Percentiles rank a stretch among this genome's conserved stretches.
These are phyloP conservation scores for Drosophila picticornis DNA, from an alignment of 2,888 invertebrate species.

Conservation along the genomic window DNA sequence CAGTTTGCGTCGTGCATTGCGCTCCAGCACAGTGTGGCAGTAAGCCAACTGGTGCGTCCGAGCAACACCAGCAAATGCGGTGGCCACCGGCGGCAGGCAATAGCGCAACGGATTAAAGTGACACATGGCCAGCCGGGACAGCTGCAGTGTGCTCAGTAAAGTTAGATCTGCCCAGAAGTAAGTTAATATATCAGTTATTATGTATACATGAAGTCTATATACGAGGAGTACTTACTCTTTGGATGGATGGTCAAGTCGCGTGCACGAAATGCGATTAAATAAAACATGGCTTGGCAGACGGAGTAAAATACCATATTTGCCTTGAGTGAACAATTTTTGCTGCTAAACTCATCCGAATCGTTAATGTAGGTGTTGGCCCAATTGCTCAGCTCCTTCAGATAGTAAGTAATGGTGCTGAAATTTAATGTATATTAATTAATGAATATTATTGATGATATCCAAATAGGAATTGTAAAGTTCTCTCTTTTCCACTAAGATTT, in stretches of 20 bases:
- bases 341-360: constrained; percentile 80
- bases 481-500: background rate
- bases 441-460: background rate
- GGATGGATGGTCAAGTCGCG: constrained; percentile 91
- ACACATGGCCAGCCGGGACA: constrained; percentile 94
- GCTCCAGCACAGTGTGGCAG: constrained; percentile 95
- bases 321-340: constrained; percentile 86
- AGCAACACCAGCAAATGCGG: constrained; percentile 93
- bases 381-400: constrained; percentile 89
- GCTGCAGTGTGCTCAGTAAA: constrained; percentile 92
- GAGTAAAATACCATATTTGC: constrained; percentile 96
- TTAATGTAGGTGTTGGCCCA: constrained; percentile 95
- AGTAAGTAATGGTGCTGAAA: constrained; percentile 88
- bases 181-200: background rate
- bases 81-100: constrained; percentile 91
- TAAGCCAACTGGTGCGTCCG: constrained; percentile 95
- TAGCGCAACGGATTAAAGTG: constrained; percentile 94
- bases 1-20: constrained; percentile 89
- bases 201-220: background rate
- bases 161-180: constrained; percentile 88
- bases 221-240: constrained; percentile 88
- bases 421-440: background rate
- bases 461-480: background rate
- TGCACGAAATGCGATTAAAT: constrained; percentile 95
- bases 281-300: constrained; percentile 96